These are phyloP conservation scores for Scrobipalpa atriplicella DNA, from an alignment of 2,888 invertebrate species.

Conservation along the genomic window DNA sequence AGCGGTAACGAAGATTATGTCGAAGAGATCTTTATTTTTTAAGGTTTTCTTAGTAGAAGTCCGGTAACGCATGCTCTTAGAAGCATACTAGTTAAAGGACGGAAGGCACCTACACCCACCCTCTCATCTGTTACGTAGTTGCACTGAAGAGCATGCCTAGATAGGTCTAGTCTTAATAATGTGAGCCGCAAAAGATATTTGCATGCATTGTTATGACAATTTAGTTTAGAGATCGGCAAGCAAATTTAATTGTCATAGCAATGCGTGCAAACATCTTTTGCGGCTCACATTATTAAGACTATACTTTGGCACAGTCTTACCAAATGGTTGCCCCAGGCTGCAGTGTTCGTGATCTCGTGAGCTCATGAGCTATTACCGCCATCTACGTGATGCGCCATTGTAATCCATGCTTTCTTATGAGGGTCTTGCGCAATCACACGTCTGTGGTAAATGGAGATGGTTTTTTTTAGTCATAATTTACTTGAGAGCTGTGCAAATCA, in stretches of 20 bases:
- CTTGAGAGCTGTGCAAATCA: too few relatives aligned
- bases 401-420: not conserved
- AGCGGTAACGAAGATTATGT: too few relatives aligned
- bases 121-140: too few relatives aligned
- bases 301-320: conserved; percentile 6
- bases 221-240: too few relatives aligned
- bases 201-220: too few relatives aligned
- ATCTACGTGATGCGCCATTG: conserved; percentile 6
- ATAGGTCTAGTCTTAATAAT: not conserved
- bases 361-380: conserved; percentile 4
- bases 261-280: not conserved
- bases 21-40: too few relatives aligned
- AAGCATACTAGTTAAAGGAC: too few relatives aligned
- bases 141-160: too few relatives aligned
- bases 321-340: not conserved
- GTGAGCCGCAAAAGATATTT: not conserved
- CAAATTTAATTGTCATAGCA: too few relatives aligned
- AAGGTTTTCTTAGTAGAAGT: too few relatives aligned
- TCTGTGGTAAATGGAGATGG: conserved; percentile 4
- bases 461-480: not conserved
- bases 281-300: not conserved
- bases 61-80: too few relatives aligned
- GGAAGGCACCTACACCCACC: too few relatives aligned
- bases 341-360: conserved; percentile 16
- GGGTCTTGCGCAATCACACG: not conserved